These are phyloP conservation scores for Brachionus rotundiformis DNA, from an alignment of 1,140 invertebrate genomes.

Conservation along the genomic window DNA sequence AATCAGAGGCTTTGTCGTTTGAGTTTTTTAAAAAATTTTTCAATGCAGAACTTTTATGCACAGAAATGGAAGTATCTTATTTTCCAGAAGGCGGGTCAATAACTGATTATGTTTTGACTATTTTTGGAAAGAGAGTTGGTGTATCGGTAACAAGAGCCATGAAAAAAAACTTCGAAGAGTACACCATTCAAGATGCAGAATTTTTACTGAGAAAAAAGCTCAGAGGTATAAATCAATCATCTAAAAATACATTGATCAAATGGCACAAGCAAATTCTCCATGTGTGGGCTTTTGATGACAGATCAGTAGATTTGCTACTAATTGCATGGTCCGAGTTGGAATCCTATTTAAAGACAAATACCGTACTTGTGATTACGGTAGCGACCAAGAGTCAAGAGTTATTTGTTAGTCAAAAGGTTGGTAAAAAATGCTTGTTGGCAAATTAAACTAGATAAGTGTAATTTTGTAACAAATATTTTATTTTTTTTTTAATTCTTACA, in stretches of 20 bases:
- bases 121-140: slow-evolving; percentile 55
- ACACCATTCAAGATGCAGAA: slow-evolving; percentile 56
- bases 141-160: slow-evolving; percentile 61
- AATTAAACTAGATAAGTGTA: background rate
- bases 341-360: slow-evolving; percentile 55
- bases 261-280: slow-evolving; percentile 61
- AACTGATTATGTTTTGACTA: slow-evolving; percentile 58
- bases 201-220: slow-evolving; percentile 59
- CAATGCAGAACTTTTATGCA: slow-evolving; percentile 58
- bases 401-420: slow-evolving; percentile 34
- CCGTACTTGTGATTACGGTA: slow-evolving; percentile 57
- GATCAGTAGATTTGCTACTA: slow-evolving; percentile 54
- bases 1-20: slow-evolving; percentile 61
- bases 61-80: slow-evolving; percentile 61
- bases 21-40: slow-evolving; percentile 59
- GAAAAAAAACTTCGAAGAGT: slow-evolving; percentile 56
- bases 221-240: slow-evolving; percentile 58
- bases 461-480: no score
- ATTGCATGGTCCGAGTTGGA: slow-evolving; percentile 54
- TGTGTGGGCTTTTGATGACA: slow-evolving; percentile 55
- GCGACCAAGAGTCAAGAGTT: slow-evolving; percentile 53
- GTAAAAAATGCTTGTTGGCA: background rate
- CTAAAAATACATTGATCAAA: slow-evolving; percentile 56
- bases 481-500: no score
- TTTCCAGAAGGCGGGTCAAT: slow-evolving; percentile 60